phyloP scores from a whole-genome alignment of 1,140 invertebrate species.

The Drosophila teissieri region DNA sequence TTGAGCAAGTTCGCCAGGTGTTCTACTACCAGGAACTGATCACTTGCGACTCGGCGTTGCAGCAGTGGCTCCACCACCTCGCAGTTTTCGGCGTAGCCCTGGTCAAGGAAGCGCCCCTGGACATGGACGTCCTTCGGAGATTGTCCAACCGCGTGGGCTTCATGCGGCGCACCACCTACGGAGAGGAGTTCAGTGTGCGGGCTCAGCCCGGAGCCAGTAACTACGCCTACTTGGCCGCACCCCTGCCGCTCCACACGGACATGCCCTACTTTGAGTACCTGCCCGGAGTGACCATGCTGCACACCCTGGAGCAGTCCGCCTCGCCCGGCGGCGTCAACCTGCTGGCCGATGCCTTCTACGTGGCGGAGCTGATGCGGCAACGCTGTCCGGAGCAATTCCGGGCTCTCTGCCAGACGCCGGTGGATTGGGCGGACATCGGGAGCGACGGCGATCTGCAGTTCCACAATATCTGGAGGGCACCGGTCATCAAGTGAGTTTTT shows the following conservation, averaged over 20 bases:
- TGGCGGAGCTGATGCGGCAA: conserved; percentile 86
- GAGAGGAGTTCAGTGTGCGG: conserved; percentile 87
- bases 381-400: conserved; percentile 86
- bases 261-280: conserved; percentile 90
- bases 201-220: conserved; percentile 88
- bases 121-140: conserved; percentile 85
- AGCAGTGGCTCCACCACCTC: conserved; percentile 87
- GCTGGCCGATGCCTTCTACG: conserved; percentile 87
- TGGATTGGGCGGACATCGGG: conserved; percentile 89
- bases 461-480: conserved; percentile 87
- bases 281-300: conserved; percentile 88
- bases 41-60: conserved; percentile 84
- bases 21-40: conserved; percentile 86
- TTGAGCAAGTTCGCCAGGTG: conserved; percentile 85
- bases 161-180: conserved; percentile 87
- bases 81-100: conserved; percentile 87
- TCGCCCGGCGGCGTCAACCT: conserved; percentile 87
- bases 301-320: conserved; percentile 88
- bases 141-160: conserved; percentile 88
- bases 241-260: conserved; percentile 89
- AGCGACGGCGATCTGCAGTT: conserved; percentile 86
- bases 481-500: conserved; percentile 87
- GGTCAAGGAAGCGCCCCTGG: conserved; percentile 86
- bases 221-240: conserved; percentile 88
- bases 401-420: conserved; percentile 86